phyloP scores from a whole-genome alignment of 2,113 vertebrate genomes.

The Anoplopoma fimbria region DNA sequence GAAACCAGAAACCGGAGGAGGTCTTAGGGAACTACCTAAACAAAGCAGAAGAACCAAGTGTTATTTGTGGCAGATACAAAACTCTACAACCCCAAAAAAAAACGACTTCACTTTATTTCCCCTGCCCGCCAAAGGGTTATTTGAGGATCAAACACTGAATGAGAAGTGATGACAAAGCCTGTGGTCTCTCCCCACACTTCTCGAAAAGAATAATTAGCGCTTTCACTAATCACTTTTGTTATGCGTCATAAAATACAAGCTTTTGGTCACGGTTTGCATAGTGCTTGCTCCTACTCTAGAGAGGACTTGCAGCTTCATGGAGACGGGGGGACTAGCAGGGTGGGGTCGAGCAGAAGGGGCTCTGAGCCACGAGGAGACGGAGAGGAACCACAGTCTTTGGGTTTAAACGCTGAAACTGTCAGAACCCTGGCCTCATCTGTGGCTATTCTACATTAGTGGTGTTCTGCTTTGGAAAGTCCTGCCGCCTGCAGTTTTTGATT shows the following conservation, averaged over 20 bases:
- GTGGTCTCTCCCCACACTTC: constrained; percentile 16
- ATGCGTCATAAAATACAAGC: constrained; percentile 39
- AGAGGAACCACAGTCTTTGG: constrained; percentile 39
- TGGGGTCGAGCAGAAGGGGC: not conserved
- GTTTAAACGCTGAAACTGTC: constrained; percentile 30
- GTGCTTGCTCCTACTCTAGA: not conserved
- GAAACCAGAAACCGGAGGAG: constrained; percentile 18
- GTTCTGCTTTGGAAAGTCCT: constrained; percentile 54
- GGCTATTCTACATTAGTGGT: constrained; percentile 29
- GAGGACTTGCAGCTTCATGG: constrained; percentile 12
- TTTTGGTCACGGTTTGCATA: not conserved
- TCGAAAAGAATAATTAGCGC: constrained; percentile 45
- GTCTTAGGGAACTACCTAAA: constrained; percentile 13
- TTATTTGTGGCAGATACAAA: constrained; percentile 34
- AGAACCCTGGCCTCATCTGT: constrained; percentile 35
- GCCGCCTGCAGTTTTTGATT: constrained; percentile 34
- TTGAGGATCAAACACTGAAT: constrained; percentile 36
- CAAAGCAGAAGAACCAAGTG: constrained; percentile 7
- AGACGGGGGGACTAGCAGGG: not conserved
- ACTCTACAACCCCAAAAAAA: constrained; percentile 17
- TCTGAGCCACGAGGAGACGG: constrained; percentile 23
- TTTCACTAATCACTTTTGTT: constrained; percentile 51
- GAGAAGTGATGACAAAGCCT: constrained; percentile 33
- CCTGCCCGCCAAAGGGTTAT: constrained; percentile 9
- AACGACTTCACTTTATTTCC: constrained; percentile 15